Conservation (phyloP, 2,888 invertebrate genomes). For the Agrochola macilenta region DNA sequence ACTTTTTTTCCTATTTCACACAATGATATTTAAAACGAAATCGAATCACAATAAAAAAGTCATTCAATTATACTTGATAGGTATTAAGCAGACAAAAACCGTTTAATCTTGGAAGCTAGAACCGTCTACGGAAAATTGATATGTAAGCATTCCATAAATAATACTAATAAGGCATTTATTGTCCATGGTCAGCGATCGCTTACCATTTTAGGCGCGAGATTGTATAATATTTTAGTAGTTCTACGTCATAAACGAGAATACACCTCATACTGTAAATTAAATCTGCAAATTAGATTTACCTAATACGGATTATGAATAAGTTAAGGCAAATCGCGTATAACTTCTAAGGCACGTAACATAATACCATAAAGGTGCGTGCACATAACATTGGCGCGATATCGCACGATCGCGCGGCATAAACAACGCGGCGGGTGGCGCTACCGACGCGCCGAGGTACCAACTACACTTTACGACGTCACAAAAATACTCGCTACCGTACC, state of each 20-base stretch:
- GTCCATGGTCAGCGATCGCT: conserved; percentile 52
- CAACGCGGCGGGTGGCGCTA: conserved; percentile 87
- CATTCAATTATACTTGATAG: conserved; percentile 47
- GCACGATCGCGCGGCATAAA: conserved; percentile 84
- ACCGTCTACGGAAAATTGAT: conserved; percentile 33
- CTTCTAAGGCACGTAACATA: conserved; percentile 77
- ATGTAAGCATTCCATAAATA: conserved; percentile 53
- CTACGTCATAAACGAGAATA: conserved; percentile 57
- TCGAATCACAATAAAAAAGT: conserved; percentile 41
- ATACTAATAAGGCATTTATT: conserved; percentile 60
- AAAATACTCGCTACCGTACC: conserved; percentile 75
- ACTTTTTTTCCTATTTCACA: conserved; percentile 12
- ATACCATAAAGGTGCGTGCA: conserved; percentile 81
- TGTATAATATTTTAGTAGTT: conserved; percentile 36
- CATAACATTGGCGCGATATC: conserved; percentile 79
- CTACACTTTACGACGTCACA: conserved; percentile 81
- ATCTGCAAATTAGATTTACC: conserved; percentile 66
- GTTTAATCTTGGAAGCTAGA: conserved; percentile 45
- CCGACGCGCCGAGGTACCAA: conserved; percentile 70
- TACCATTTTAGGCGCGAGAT: conserved; percentile 48
- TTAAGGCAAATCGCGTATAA: conserved; percentile 70
- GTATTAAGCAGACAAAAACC: conserved; percentile 45
- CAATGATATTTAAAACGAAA: conserved; percentile 21
- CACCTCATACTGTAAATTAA: conserved; percentile 49
- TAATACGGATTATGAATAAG: conserved; percentile 62